Conservation (phyloP, 2,888 invertebrate genomes). For the Gymnosoma rotundatum region DNA sequence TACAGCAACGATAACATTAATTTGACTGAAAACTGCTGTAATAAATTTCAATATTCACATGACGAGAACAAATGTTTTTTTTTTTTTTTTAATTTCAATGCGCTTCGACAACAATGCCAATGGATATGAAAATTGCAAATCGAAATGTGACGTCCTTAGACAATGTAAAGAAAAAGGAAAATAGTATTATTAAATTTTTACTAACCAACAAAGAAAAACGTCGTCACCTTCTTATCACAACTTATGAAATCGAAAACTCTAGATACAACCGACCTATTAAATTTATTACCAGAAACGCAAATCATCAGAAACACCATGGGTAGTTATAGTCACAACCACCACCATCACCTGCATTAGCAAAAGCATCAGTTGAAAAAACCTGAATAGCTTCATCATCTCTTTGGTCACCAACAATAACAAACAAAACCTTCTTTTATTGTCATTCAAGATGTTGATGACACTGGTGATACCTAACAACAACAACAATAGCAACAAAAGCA, state of each 20-base stretch:
- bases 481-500: background rate
- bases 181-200: too few species aligned
- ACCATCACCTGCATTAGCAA: background rate
- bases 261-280: slow-evolving; percentile 19
- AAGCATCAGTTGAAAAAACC: slow-evolving; percentile 45
- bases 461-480: slow-evolving; percentile 15
- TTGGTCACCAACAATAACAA: slow-evolving; percentile 14
- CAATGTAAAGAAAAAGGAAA: too few species aligned
- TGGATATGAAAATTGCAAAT: background rate
- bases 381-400: background rate
- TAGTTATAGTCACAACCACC: background rate
- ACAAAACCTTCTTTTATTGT: slow-evolving; percentile 27
- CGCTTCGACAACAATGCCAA: slow-evolving; percentile 11
- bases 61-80: slow-evolving; percentile 32
- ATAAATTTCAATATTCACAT: slow-evolving; percentile 43
- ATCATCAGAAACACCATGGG: too few species aligned
- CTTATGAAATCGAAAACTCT: slow-evolving; percentile 20
- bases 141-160: too few species aligned
- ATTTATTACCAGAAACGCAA: background rate
- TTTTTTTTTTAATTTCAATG: slow-evolving; percentile 6
- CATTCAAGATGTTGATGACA: slow-evolving; percentile 26
- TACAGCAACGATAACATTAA: slow-evolving; percentile 4
- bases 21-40: slow-evolving; percentile 16
- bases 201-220: background rate
- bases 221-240: too few species aligned